Base-by-base conservation (phyloP, 2,113 vertebrate genomes). In the Cololabis saira region DNA sequence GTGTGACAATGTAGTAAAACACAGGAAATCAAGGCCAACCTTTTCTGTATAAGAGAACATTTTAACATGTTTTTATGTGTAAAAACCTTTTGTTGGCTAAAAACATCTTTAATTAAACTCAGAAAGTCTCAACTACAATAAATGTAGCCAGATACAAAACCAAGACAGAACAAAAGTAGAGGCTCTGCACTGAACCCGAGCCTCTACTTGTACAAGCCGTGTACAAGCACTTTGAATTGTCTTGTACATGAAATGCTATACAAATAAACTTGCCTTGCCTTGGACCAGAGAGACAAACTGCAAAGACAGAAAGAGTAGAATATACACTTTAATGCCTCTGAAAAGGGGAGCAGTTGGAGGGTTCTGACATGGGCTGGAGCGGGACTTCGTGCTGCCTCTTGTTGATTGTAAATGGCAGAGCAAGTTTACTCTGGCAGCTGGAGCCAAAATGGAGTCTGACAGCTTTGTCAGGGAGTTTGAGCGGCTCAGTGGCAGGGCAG, bases 381-480 rank as follows among this genome's bases (percentile, higher is more conserved):
- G 68, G 79, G 45, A 58, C 83, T 67, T 88, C 74, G 78, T 61
- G 58, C 37, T 72, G 66, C 65, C 87, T 79, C 41, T 78, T 62
- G 80, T 50, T 81, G 86, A 95, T 92, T 92, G 88, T 85, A 84
- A 89, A 71, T 68, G 94, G 91, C 92, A 93, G 91, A 53, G 33
- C 33, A 91, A 88, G 92, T 94, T 94, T 87, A 90, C 89, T 71
- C 60, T 82, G 42, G 52, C 82, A 85, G 85, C 81, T 91, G 79
- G 87, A 65, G 84, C 84, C 82, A 85, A 89, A 92, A 92, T 93
- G 88, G 83, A 88, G 92, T 59, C 87, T 93, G 93, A 94, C 90
- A 95, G 92, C 77, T 89, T 90, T 93, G 92, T 93, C 92, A 93
- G 92, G 82, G 91, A 93, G 92, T 91, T 87, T 89, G 90, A 92